Evolutionary conservation across 2,113 vertebrate genomes (phyloP), one percentile per base, ranked within the genome.

Genomic region (Menura novaehollandiae): DNA sequence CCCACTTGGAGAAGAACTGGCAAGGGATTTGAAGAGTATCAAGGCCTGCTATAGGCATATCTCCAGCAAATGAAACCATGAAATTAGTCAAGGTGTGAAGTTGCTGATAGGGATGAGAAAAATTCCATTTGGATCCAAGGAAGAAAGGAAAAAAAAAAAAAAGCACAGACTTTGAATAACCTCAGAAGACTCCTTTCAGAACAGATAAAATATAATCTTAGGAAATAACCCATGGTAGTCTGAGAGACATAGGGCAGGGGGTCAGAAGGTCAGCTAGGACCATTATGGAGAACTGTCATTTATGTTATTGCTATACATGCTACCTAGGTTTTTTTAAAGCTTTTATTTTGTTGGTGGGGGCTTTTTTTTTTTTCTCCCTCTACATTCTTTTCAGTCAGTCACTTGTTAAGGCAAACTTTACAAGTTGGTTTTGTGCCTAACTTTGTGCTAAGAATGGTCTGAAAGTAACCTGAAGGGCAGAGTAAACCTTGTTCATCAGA

Each of bases 1-100:
- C 18, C 46, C 3, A 7, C 9, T 15, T 47, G 56, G 13, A 88
- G n/a, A 27, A 88, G 35, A 88, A 85, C 23, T 0, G 0, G 39
- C 16, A 79, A 67, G 13, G 14, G 22, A 81, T 41, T 7, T 71
- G 47, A 75, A 72, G 47, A 83, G 9, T 24, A 69, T 59, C 23
- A 41, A 59, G 12, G 35, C 39, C 43, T 83, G 33, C 26, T 53
- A 56, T 17, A 78, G 41, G 32, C 18, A 81, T 9, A 13, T 46
- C 58, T 64, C 32, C 68, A 83, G 80, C 28, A 91, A 78, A 56
- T 19, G 18, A 78, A 86, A 51, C 1, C 15, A 67, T 52, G 39
- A 92, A 85, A 44, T 43, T 39, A 76, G 33, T 60, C 18, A 56
- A 76, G 10, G 9, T 68, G 28, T 39, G 46, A 85, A 95, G 44